Conservation (phyloP, 1,140 invertebrate species). For the Reticulitermes speratus region DNA sequence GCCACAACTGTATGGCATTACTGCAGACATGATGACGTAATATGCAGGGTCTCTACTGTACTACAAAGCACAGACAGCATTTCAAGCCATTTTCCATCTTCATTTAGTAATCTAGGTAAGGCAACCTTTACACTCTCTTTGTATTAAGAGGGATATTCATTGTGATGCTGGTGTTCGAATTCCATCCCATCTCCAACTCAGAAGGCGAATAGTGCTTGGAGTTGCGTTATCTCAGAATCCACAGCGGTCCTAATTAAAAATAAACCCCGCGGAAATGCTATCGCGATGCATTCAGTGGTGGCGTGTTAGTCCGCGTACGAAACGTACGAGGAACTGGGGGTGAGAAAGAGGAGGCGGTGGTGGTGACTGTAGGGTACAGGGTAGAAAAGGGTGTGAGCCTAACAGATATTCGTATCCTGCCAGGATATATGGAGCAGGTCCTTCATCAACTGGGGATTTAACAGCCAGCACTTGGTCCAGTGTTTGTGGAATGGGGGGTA, state of each 20-base stretch:
- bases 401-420: conserved; percentile 21
- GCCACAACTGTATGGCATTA: too few species aligned
- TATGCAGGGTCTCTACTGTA: too few species aligned
- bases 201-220: conserved; percentile 21
- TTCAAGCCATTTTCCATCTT: too few species aligned
- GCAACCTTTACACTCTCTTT: not conserved
- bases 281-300: conserved; percentile 17
- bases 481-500: conserved; percentile 1
- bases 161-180: not conserved
- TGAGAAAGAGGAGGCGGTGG: conserved; percentile 7
- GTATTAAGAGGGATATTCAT: not conserved
- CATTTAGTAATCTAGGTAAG: not conserved
- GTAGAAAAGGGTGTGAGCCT: not conserved
- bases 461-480: conserved; percentile 1
- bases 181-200: conserved; percentile 19
- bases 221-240: conserved; percentile 29
- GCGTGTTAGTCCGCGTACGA: not conserved
- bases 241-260: conserved; percentile 30
- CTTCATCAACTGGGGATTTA: conserved; percentile 27
- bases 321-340: not conserved
- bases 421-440: conserved; percentile 23
- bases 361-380: not conserved
- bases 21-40: too few species aligned
- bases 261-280: conserved; percentile 29
- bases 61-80: too few species aligned